Conservation (phyloP, 2,888 invertebrate genomes). For the Onchidella celtica region DNA sequence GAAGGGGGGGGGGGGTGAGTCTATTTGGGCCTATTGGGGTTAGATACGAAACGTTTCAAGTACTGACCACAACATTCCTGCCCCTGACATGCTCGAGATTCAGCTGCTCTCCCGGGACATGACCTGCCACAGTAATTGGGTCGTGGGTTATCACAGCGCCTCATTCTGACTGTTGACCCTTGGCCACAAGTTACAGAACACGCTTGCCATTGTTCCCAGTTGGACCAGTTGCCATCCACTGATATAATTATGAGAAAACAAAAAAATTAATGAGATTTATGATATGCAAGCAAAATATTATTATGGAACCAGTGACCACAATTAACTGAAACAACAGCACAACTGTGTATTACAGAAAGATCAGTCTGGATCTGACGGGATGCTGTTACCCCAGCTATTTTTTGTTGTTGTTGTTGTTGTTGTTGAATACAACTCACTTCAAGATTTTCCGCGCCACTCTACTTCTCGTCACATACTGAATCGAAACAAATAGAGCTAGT, state of each 20-base stretch:
- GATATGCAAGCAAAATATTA: background rate
- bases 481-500: too few species aligned
- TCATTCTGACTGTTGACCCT: conserved; percentile 6
- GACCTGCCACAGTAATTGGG: conserved; percentile 29
- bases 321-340: too few species aligned
- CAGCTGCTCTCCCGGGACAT: conserved; percentile 4
- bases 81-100: background rate
- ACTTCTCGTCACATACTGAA: too few species aligned
- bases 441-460: too few species aligned
- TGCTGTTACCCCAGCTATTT: too few species aligned
- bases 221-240: conserved; percentile 39
- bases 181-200: conserved; percentile 35
- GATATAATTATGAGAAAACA: background rate
- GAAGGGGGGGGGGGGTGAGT: too few species aligned
- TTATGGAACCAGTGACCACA: background rate
- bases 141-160: conserved; percentile 32
- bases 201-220: conserved; percentile 23
- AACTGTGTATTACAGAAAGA: too few species aligned
- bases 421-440: too few species aligned
- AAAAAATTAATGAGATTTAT: background rate
- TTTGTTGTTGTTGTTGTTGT: too few species aligned
- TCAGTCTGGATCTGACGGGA: too few species aligned
- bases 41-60: too few species aligned
- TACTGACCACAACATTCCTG: conserved; percentile 37
- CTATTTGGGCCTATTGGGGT: too few species aligned